Conservation (phyloP, 2,113 vertebrate species). For the Aptenodytes forsteri region DNA sequence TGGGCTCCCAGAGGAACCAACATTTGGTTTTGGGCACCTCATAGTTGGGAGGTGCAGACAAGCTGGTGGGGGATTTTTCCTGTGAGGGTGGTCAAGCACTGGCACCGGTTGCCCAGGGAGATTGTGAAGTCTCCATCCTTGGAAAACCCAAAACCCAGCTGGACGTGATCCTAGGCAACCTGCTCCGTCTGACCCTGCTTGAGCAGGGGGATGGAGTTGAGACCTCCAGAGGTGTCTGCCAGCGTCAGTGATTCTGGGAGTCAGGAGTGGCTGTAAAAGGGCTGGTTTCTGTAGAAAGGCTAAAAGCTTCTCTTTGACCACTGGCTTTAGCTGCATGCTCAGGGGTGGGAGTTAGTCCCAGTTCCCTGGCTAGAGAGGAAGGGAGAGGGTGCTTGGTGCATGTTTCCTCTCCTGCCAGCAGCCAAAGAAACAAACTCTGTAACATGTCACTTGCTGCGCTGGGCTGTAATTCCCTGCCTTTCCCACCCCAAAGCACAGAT, state of each 20-base stretch:
- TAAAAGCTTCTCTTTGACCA: neutral
- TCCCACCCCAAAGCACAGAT: neutral
- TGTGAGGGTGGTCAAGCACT: neutral
- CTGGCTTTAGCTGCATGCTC: neutral
- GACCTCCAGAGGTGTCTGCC: neutral
- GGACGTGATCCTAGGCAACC: neutral
- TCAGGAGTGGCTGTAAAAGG: neutral
- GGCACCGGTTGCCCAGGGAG: neutral
- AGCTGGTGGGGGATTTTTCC: neutral
- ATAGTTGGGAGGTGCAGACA: neutral
- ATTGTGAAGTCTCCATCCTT: neutral
- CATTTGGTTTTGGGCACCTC: neutral
- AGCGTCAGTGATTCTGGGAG: neutral
- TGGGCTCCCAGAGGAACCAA: neutral
- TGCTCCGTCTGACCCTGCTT: neutral
- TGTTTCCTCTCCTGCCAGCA: neutral
- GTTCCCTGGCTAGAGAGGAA: neutral
- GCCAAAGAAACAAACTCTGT: neutral
- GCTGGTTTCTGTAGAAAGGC: neutral
- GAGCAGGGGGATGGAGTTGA: neutral
- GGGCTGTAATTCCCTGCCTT: neutral
- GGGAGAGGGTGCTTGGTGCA: neutral
- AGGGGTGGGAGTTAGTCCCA: rapidly evolving
- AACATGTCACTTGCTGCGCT: rapidly evolving
- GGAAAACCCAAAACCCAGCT: neutral